Conservation (phyloP, 1,140 invertebrate species). For the Arctopsyche grandis region DNA sequence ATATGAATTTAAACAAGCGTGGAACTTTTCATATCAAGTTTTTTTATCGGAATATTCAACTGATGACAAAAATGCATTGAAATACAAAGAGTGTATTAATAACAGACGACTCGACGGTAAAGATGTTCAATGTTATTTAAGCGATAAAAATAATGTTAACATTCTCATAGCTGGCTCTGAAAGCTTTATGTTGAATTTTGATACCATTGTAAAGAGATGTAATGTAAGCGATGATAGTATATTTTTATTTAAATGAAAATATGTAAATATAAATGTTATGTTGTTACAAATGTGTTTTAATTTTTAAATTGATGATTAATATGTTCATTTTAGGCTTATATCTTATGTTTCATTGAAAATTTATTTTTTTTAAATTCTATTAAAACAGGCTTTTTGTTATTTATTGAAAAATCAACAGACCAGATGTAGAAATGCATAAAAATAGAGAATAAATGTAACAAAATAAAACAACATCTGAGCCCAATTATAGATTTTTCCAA, state of each 20-base stretch:
- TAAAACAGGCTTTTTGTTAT: no score
- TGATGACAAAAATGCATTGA: constrained; percentile 57
- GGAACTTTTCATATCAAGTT: constrained; percentile 74
- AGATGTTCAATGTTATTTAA: constrained; percentile 45
- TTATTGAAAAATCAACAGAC: no score
- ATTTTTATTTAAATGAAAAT: constrained; percentile 15
- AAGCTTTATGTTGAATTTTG: constrained; percentile 40
- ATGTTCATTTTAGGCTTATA: no score
- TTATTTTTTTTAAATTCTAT: no score
- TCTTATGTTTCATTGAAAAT: no score
- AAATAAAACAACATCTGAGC: no score
- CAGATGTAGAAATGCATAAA: no score
- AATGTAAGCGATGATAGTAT: constrained; percentile 1
- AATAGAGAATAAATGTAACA: no score
- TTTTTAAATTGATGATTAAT: no score
- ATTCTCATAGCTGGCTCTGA: constrained; percentile 53
- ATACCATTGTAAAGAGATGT: not conserved
- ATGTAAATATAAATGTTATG: not conserved
- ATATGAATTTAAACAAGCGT: constrained; percentile 67
- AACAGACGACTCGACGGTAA: constrained; percentile 26
- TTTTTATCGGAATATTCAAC: constrained; percentile 59
- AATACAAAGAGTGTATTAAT: constrained; percentile 61
- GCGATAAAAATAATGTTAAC: constrained; percentile 30
- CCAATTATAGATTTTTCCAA: no score
- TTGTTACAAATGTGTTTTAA: not conserved